phyloP scores from a whole-genome alignment of 2,888 invertebrate genomes.

The Meganola albula region DNA sequence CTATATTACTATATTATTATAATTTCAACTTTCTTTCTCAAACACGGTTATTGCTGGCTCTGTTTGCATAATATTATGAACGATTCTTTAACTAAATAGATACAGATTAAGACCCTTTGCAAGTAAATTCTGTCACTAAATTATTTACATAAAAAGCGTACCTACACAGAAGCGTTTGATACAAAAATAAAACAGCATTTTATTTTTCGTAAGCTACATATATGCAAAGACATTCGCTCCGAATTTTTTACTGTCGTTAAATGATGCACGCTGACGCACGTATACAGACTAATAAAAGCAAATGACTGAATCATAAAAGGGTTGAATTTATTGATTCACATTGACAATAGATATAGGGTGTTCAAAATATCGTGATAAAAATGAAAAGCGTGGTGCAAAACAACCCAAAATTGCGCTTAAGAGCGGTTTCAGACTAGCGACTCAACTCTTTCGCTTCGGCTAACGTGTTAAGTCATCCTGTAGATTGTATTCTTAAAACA shows the following conservation, averaged over 20 bases:
- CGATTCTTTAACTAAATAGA: no score
- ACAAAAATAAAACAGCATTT: conserved; percentile 42
- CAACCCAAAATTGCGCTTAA: no score
- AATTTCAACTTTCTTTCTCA: no score
- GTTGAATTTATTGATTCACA: conserved; percentile 73
- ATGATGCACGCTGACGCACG: conserved; percentile 67
- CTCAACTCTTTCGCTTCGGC: no score
- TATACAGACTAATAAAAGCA: conserved; percentile 64
- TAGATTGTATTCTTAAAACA: no score
- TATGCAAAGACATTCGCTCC: conserved; percentile 54
- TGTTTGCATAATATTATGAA: no score
- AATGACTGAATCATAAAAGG: conserved; percentile 71
- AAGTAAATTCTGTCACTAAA: conserved; percentile 29
- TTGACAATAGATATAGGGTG: conserved; percentile 51
- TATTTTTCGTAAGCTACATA: conserved; percentile 52
- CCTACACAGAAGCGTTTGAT: conserved; percentile 21
- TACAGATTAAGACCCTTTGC: no score
- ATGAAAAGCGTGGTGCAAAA: conserved; percentile 8
- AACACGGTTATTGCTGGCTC: no score
- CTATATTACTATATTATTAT: no score
- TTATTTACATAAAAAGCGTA: no score
- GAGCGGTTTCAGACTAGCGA: not conserved
- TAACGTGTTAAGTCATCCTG: no score
- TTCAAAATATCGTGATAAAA: conserved; percentile 27
- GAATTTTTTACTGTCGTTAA: conserved; percentile 60